phyloP scores from a whole-genome alignment of 2,888 invertebrate species.

The Epistrophella euchroma region DNA sequence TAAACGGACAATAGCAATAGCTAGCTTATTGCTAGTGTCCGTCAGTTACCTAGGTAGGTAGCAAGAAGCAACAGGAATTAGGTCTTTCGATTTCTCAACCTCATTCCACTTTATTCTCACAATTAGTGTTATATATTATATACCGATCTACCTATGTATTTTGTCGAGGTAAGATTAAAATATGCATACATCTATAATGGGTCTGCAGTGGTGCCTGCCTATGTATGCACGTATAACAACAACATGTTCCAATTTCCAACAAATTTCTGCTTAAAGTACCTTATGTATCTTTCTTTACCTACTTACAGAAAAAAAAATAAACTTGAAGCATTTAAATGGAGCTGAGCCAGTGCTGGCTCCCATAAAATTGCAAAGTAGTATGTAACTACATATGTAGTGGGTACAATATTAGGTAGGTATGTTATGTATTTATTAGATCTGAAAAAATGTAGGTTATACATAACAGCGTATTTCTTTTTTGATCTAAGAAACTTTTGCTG shows the following conservation, averaged over 20 bases:
- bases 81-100: conserved; percentile 28
- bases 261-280: conserved; percentile 28
- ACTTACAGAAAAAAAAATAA: conserved; percentile 5
- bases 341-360: not conserved
- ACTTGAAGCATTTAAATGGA: conserved; percentile 22
- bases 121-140: conserved; percentile 17
- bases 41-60: not conserved
- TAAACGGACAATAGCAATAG: no score
- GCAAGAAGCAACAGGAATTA: conserved; percentile 25
- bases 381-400: no score
- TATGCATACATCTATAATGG: not conserved
- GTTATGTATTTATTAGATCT: no score
- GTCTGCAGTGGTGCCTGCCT: not conserved
- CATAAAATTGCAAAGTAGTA: not conserved
- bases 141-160: not conserved
- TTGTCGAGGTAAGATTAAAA: not conserved
- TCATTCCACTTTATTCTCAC: conserved; percentile 32
- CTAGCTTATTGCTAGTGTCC: not conserved
- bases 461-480: no score
- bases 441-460: no score
- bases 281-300: conserved; percentile 21
- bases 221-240: not conserved
- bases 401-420: no score
- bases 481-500: no score
- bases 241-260: conserved; percentile 24